phyloP scores from a whole-genome alignment of 2,888 invertebrate species.

The Limnephilus lunatus region DNA sequence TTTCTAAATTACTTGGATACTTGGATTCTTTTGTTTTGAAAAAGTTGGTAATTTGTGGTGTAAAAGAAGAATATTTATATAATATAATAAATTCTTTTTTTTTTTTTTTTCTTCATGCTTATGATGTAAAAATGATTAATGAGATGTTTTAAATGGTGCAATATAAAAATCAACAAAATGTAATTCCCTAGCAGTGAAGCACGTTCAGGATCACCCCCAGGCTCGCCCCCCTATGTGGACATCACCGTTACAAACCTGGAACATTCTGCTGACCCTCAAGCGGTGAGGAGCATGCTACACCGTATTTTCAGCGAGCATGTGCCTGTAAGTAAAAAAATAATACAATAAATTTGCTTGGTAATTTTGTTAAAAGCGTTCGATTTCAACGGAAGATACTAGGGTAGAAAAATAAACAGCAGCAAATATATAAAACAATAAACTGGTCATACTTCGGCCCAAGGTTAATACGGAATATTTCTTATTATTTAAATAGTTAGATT shows the following conservation, averaged over 20 bases:
- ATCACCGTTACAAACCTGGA: conserved; percentile 84
- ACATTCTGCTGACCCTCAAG: conserved; percentile 81
- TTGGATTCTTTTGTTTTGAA: not conserved
- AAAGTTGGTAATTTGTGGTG: not conserved
- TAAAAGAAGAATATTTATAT: not conserved
- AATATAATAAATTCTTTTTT: not conserved
- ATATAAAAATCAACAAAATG: not conserved
- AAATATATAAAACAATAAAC: too few species aligned
- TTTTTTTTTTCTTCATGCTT: not conserved
- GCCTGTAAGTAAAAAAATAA: conserved; percentile 73
- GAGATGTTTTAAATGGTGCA: not conserved
- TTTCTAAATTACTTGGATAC: not conserved
- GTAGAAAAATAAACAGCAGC: too few species aligned
- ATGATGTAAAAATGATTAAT: not conserved
- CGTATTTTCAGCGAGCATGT: conserved; percentile 82
- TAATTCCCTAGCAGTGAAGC: conserved; percentile 57
- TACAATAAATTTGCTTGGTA: not conserved
- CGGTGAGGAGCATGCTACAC: conserved; percentile 81
- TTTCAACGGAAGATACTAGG: too few species aligned
- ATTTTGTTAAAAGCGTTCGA: too few species aligned
- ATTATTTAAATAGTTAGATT: too few species aligned
- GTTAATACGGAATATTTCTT: too few species aligned
- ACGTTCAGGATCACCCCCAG: conserved; percentile 67
- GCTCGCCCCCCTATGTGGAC: conserved; percentile 74
- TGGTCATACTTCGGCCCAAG: too few species aligned